phyloP scores from a whole-genome alignment of 2,113 vertebrate genomes.

The Glareola pratincola region DNA sequence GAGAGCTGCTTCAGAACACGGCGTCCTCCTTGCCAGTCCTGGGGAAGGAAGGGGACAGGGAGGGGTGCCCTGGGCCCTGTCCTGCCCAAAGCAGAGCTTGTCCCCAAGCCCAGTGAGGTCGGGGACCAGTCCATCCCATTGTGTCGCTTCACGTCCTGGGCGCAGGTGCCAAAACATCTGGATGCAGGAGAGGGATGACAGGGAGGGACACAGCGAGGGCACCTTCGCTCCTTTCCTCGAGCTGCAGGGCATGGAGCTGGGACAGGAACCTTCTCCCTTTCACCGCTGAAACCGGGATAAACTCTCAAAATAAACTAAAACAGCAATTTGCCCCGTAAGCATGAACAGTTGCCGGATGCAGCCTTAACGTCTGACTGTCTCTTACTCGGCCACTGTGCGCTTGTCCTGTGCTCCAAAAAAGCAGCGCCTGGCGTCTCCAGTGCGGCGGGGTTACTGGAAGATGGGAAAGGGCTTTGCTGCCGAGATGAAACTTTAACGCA shows the following conservation, averaged over 20 bases:
- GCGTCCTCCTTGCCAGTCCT: background rate
- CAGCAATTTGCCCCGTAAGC: background rate
- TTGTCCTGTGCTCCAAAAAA: background rate
- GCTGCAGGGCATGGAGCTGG: background rate
- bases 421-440: accelerated
- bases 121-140: accelerated
- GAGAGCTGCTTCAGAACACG: background rate
- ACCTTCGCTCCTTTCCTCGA: background rate
- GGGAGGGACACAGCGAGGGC: too few species aligned
- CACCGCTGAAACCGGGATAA: accelerated
- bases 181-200: background rate
- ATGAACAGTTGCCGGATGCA: background rate
- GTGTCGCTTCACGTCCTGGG: background rate
- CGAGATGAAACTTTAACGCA: background rate
- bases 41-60: background rate
- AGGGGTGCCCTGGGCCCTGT: too few species aligned
- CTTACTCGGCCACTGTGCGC: background rate
- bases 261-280: background rate
- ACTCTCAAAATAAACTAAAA: background rate
- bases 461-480: background rate
- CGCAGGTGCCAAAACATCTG: background rate
- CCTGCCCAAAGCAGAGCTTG: background rate
- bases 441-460: background rate
- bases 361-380: background rate
- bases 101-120: background rate